These are phyloP conservation scores for Conopomorpha cramerella DNA, from an alignment of 1,140 invertebrate species.

Conservation along the genomic window DNA sequence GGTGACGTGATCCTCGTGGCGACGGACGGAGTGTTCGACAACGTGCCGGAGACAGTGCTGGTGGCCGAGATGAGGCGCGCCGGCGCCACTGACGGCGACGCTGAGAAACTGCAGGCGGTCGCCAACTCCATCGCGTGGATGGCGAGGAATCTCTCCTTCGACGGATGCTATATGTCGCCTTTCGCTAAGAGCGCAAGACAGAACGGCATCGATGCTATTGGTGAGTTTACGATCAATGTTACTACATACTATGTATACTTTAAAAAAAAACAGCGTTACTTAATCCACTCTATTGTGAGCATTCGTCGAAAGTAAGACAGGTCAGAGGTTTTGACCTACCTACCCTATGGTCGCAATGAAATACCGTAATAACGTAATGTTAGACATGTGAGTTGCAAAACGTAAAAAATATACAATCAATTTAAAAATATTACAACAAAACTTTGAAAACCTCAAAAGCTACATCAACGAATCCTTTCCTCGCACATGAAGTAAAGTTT, in stretches of 20 bases:
- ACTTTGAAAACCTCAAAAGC: too few species aligned
- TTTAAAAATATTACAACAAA: too few species aligned
- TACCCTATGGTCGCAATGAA: too few species aligned
- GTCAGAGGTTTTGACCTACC: too few species aligned
- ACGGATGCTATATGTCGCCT: slow-evolving; percentile 93
- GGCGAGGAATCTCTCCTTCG: slow-evolving; percentile 90
- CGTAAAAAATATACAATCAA: too few species aligned
- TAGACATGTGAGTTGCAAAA: too few species aligned
- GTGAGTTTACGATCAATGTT: slow-evolving; percentile 61
- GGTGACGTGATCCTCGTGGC: slow-evolving; percentile 95
- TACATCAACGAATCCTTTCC: too few species aligned
- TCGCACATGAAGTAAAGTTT: too few species aligned
- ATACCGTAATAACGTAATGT: too few species aligned
- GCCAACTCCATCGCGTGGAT: slow-evolving; percentile 95
- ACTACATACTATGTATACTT: neutral
- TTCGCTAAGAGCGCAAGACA: slow-evolving; percentile 90
- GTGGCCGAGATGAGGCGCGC: slow-evolving; percentile 76
- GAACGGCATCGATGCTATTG: slow-evolving; percentile 91
- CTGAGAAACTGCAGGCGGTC: slow-evolving; percentile 79
- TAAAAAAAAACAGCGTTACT: too few species aligned
- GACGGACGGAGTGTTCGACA: slow-evolving; percentile 98
- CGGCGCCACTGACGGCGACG: slow-evolving; percentile 56
- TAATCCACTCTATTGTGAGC: too few species aligned
- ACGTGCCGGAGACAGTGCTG: slow-evolving; percentile 89
- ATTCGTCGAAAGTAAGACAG: too few species aligned